Evolutionary conservation across 2,888 invertebrate genomes (phyloP), one percentile per base, ranked within the genome.

Genomic region (Archips xylosteana): DNA sequence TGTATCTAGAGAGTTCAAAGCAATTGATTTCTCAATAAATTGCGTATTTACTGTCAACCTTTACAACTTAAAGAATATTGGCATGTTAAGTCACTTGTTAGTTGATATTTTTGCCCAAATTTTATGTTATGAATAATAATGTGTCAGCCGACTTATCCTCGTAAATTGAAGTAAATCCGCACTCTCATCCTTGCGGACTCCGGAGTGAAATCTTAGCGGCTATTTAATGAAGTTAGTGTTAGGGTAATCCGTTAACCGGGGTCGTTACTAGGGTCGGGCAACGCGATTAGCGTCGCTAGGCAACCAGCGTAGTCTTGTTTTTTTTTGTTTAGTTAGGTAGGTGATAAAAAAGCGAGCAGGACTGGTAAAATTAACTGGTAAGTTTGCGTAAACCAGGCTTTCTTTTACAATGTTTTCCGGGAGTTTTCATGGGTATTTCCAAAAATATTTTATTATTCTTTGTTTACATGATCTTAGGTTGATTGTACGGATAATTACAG

Each of bases 181-280:
- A 63, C 47, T 13, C 23, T 45, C 63, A 49, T 63, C 34, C 47
- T 8, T 34, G 34, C 32, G 32, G 12, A 57, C 32, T 32, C 32
- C 9, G 62, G 23, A 45, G 10, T 62, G 62, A 32, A 42, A 45
- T 42, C 62, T 23, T 23, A 57, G 57, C 57, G 57, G 62, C 62
- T 45, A 62, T 57, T 57, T 62, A 62, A 62, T 47, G 34, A 1
- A 49, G 64, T 64, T 64, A 64, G 64, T 63, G 76, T 78, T 71
- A 78, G 76, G 76, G 79, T 83, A 85, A 86, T 85, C 83, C 80
- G 82, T 84, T 81, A 83, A 79, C 82, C 80, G 78, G 74, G 78
- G 80, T 80, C 79, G 82, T 86, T 83, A 83, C 78, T 34, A n/a
- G 71, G 32, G 47, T 81, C 79, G 84, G 84, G 83, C 82, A 79